Evolutionary conservation across 2,888 invertebrate genomes (phyloP), one percentile per base, ranked within the genome.

Genomic region (Caenorhabditis japonica): DNA sequence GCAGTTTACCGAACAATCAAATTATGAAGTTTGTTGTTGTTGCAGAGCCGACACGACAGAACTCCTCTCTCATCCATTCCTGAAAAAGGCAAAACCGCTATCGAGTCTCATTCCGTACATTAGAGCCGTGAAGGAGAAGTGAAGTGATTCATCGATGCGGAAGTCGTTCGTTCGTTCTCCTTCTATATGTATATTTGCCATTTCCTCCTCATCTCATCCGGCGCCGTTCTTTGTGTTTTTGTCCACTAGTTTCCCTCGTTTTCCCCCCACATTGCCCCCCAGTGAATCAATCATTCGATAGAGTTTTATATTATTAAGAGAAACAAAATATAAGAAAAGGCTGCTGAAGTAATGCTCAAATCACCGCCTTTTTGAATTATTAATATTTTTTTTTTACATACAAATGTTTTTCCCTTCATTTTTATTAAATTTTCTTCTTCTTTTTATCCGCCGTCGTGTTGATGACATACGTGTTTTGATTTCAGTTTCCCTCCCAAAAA

Each of bases 51-150:
- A 94, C 70, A 95, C 97, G 71, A 92, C 92, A 79, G 94, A 97
- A 89, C 91, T 99, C 87, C 91, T 99, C 78, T 92, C 93, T 90
- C 94, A 94, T 89, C 91, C 92, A 0, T 94, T 95, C 90, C 90
- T 94, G 44, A 89, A 91, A 39, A 92, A 93, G 81, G 92, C 94
- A 58, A 93, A 93, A 89, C 93, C 93, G 84, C 90, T 95, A 17
- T 90, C 91, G 58, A 92, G 93, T 0, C 90, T 97, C 33, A 92
- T 93, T 70, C 95, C 95, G 27, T 91, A 96, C 73, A 97, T 97
- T 80, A 92, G 92, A 87, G 95, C 94, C 51, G 96, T 96, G 44
- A 94, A 94, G 85, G 92, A 92, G 88, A 70, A 85, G 51, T 83
- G 83, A 52, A 73, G 71, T 0, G 30, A n/a, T n/a, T 23, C 27